These are phyloP conservation scores for Noctua janthina DNA, from an alignment of 2,888 invertebrate species.

Conservation along the genomic window DNA sequence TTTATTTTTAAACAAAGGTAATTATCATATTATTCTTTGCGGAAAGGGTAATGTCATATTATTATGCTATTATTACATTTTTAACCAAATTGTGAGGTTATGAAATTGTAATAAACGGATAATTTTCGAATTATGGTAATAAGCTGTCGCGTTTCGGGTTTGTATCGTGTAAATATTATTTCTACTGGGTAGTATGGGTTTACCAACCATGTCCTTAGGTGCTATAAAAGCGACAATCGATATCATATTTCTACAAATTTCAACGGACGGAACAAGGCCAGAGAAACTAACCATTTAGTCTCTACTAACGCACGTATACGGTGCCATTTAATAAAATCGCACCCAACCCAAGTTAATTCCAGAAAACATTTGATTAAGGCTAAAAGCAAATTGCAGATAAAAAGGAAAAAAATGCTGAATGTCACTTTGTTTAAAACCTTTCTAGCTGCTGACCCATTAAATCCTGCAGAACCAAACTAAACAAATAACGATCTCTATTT, in stretches of 20 bases:
- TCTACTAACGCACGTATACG: no score
- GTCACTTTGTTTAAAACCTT: not conserved
- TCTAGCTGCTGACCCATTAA: not conserved
- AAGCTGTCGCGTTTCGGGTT: not conserved
- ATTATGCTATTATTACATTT: slow-evolving; percentile 42
- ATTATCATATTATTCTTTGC: slow-evolving; percentile 27
- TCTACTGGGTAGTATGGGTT: not conserved
- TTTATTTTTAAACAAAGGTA: slow-evolving; percentile 36
- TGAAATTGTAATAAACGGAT: slow-evolving; percentile 23
- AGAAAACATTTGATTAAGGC: no score
- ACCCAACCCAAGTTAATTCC: no score
- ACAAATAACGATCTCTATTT: not conserved
- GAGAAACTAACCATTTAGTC: no score
- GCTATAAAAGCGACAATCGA: no score
- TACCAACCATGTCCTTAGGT: not conserved
- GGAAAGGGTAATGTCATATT: slow-evolving; percentile 37
- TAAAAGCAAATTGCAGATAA: no score
- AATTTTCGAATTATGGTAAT: slow-evolving; percentile 35
- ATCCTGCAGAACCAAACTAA: not conserved
- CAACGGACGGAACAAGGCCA: not conserved
- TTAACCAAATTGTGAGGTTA: slow-evolving; percentile 25
- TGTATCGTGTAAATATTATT: not conserved
- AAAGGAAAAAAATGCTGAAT: not conserved
- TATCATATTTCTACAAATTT: not conserved
- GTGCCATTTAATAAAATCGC: no score